Evolutionary conservation across 1,140 invertebrate species (phyloP), one percentile per base, ranked within the genome.

Genomic region (Argopecten irradians): DNA sequence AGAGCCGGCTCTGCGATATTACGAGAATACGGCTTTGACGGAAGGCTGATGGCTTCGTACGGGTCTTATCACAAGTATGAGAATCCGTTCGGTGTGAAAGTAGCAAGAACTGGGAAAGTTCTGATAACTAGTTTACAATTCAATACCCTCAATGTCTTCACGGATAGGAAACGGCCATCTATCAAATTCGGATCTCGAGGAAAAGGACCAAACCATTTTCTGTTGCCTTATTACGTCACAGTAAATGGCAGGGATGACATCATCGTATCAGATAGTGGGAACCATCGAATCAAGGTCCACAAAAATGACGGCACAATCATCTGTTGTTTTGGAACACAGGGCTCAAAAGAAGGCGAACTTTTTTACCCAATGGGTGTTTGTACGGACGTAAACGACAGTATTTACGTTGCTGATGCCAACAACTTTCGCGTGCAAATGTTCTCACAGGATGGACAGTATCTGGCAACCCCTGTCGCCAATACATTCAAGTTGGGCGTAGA

Each of bases 391-490:
- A 97, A 99, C 95, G 98, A 98, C 19, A 99, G 98, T 96, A 99
- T 99, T 93, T 97, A 98, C 91, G 98, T 99, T 13, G 99, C 98
- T 5, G 99, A 99, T 95, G 98, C 98, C 3, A 99, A 99, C 34
- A 99, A 99, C 96, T 99, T 99, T 95, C 97, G 99, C 35, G 98
- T 99, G 91, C 99, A 99, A 96, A 98, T 99, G 91, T 99, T 99
- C 96, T 92, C 88, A 34, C 86, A 34, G 34, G 83, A 90, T 19
- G 93, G 93, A 0, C 43, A 88, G 34, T 93, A 88, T 83, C 32
- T 93, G 9, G 85, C 87, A 1, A 88, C 85, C 34, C 91, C 92
- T 0, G 82, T 93, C 3, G 85, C 88, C 16, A 84, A 92, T 32
- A 93, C 93, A 0, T 92, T 88, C 39, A 87, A 92, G 41, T 91